Evolutionary conservation across 2,797 vertebrate genomes (phyloP).

Genomic region (Notamacropus eugenii): DNA sequence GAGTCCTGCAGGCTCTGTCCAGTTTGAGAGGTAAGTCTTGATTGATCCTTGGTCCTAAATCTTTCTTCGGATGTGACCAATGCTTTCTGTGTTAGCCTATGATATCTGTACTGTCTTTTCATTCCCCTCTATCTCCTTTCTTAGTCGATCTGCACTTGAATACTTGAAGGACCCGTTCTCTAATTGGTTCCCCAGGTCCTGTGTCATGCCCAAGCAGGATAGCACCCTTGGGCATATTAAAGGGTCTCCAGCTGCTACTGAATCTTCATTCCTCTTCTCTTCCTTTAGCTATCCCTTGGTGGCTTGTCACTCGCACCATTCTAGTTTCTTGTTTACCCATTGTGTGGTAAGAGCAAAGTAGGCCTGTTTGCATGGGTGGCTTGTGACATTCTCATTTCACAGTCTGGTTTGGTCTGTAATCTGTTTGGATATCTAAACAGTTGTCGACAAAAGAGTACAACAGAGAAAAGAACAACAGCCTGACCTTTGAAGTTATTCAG

Average conservation of each 20-base stretch:
- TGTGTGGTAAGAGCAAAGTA: neutral
- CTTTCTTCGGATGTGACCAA: neutral
- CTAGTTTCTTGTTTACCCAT: neutral
- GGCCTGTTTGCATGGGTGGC: neutral
- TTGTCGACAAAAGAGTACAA: neutral
- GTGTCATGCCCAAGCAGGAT: neutral
- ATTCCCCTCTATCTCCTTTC: neutral
- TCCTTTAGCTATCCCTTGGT: neutral
- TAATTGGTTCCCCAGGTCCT: neutral
- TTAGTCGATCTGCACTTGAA: neutral
- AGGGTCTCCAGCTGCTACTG: neutral
- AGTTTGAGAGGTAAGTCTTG: neutral
- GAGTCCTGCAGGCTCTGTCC: neutral
- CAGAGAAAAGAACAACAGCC: neutral
- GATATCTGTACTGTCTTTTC: neutral
- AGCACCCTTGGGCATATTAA: neutral
- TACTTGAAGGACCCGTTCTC: neutral
- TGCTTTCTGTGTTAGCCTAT: neutral
- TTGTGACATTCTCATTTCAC: neutral
- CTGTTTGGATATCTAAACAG: neutral
- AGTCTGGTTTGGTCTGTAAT: neutral
- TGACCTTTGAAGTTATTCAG: neutral
- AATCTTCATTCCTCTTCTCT: neutral
- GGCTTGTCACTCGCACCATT: too few relatives aligned
- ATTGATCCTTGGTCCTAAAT: neutral